phyloP scores from a whole-genome alignment of 2,888 invertebrate genomes.

The Eilema sororculum region DNA sequence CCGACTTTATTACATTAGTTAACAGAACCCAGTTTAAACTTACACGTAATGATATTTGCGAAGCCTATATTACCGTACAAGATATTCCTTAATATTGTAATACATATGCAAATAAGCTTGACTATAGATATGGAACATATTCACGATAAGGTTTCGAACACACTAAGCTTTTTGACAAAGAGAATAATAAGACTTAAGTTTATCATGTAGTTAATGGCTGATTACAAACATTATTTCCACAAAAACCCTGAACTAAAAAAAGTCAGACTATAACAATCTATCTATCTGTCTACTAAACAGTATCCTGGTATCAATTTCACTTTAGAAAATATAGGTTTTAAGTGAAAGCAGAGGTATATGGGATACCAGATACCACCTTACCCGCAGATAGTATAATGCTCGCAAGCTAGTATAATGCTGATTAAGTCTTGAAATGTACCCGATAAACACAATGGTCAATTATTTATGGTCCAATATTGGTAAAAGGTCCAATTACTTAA shows the following conservation, averaged over 20 bases:
- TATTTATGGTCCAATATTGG: too few species aligned
- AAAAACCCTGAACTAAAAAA: too few species aligned
- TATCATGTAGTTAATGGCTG: background rate
- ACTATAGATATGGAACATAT: conserved; percentile 12
- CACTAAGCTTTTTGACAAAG: background rate
- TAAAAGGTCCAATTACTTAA: too few species aligned
- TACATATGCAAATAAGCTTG: conserved; percentile 34
- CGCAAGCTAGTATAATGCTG: too few species aligned
- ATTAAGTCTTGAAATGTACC: too few species aligned
- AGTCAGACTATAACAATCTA: too few species aligned
- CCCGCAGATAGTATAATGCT: too few species aligned
- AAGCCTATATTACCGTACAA: conserved; percentile 31
- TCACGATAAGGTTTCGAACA: conserved; percentile 9
- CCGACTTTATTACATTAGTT: conserved; percentile 43
- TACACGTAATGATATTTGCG: conserved; percentile 41
- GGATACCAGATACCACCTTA: too few species aligned
- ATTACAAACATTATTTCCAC: background rate
- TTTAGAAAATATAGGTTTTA: too few species aligned
- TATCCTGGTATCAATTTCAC: background rate
- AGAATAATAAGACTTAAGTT: background rate
- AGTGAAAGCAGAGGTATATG: too few species aligned
- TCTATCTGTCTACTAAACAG: background rate
- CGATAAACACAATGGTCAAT: too few species aligned
- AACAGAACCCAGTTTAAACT: conserved; percentile 43
- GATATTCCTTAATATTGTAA: conserved; percentile 37